Evolutionary conservation across 2,113 vertebrate species (phyloP).

Genomic region (Spea multiplicata): DNA sequence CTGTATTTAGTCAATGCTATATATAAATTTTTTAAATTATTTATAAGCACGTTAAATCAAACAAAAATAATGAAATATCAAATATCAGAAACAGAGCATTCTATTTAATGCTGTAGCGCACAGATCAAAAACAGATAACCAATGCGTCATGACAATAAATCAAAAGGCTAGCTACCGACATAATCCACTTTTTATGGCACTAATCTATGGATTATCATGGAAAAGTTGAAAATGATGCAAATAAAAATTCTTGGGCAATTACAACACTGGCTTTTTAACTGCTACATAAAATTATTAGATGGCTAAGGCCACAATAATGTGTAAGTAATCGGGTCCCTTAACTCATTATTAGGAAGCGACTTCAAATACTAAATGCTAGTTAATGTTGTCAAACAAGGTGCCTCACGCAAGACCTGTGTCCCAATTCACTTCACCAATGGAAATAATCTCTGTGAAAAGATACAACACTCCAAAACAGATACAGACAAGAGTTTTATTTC

Average conservation of each 20-base stretch:
- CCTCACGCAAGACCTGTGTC: too few relatives aligned
- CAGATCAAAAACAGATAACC: conserved; percentile 6
- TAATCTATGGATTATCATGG: conserved; percentile 26
- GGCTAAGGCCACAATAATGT: too few relatives aligned
- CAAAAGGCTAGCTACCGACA: conserved; percentile 3
- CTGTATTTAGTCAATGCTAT: too few relatives aligned
- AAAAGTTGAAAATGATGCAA: conserved; percentile 12
- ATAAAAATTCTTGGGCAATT: conserved; percentile 14
- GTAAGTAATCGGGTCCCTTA: too few relatives aligned
- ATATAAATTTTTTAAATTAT: not conserved
- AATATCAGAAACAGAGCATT: not conserved
- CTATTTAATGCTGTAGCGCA: not conserved
- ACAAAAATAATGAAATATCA: too few relatives aligned
- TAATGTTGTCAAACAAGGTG: too few relatives aligned
- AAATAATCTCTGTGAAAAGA: too few relatives aligned
- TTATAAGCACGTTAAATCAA: not conserved
- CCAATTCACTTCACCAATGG: too few relatives aligned
- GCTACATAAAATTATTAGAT: not conserved
- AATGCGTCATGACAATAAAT: conserved; percentile 5
- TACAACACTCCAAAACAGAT: too few relatives aligned
- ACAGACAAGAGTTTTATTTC: too few relatives aligned
- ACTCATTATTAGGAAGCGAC: too few relatives aligned
- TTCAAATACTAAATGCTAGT: too few relatives aligned
- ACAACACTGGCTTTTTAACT: not conserved
- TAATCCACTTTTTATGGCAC: conserved; percentile 24